Conservation (phyloP, 2,888 invertebrate genomes). For the Escarpia spicata region DNA sequence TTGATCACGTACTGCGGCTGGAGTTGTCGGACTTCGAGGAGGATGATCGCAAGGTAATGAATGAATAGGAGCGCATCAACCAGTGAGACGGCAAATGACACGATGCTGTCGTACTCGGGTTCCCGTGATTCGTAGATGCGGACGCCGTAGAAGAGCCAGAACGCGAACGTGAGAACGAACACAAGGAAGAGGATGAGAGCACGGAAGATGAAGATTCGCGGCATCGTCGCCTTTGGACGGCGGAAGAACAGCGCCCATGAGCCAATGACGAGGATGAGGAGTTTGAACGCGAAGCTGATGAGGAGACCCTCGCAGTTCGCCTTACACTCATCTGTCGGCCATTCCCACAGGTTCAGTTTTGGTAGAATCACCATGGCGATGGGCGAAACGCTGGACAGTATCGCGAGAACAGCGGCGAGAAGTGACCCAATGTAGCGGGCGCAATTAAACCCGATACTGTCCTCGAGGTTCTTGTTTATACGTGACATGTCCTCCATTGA, state of each 20-base stretch:
- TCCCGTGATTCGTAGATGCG: conserved; percentile 71
- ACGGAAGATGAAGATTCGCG: conserved; percentile 89
- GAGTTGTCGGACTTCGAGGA: conserved; percentile 91
- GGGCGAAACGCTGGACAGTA: conserved; percentile 89
- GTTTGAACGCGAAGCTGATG: conserved; percentile 89
- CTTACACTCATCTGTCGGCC: conserved; percentile 47
- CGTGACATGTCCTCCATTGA: conserved; percentile 82
- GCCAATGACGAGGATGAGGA: conserved; percentile 87
- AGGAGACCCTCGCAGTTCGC: conserved; percentile 81
- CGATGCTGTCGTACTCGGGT: conserved; percentile 79
- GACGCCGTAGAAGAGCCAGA: conserved; percentile 97
- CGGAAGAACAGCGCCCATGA: conserved; percentile 93
- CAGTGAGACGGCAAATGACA: conserved; percentile 91
- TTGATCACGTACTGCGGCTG: conserved; percentile 80
- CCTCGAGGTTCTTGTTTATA: conserved; percentile 60
- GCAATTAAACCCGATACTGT: conserved; percentile 58
- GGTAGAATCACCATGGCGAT: conserved; percentile 94
- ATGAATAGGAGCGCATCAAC: conserved; percentile 93
- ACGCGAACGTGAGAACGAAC: conserved; percentile 91
- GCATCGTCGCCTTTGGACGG: conserved; percentile 85
- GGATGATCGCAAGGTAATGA: conserved; percentile 90
- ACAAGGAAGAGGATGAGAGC: conserved; percentile 88
- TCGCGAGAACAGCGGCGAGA: conserved; percentile 81
- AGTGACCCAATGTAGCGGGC: conserved; percentile 80
- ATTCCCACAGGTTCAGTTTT: conserved; percentile 76